These are phyloP conservation scores for Rhinella marina DNA, from an alignment of 2,797 vertebrate species.

Conservation along the genomic window DNA sequence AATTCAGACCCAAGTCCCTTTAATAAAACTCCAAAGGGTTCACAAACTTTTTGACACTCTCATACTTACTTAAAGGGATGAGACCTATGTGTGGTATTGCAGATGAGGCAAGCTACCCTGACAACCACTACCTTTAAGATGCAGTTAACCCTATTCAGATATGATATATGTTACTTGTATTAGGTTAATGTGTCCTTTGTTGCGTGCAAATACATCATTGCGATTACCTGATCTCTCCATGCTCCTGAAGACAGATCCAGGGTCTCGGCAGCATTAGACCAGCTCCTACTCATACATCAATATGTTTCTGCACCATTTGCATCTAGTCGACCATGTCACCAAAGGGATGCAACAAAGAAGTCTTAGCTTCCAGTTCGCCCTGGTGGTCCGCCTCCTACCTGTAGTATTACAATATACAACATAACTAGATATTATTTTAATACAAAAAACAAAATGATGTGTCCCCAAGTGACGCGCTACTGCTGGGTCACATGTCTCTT, in stretches of 20 bases:
- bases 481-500: too few relatives aligned
- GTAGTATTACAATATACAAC: neutral
- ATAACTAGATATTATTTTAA: neutral
- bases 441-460: too few relatives aligned
- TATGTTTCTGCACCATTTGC: slow-evolving; percentile 30
- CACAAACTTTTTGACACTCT: neutral
- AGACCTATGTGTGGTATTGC: neutral
- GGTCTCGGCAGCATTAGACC: neutral
- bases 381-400: neutral
- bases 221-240: neutral
- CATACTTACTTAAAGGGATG: neutral
- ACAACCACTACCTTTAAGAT: neutral
- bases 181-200: neutral
- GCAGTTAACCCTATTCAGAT: neutral
- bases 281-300: slow-evolving; percentile 38
- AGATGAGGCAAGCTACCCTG: neutral
- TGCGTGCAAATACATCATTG: neutral
- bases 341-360: slow-evolving; percentile 15
- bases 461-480: too few relatives aligned
- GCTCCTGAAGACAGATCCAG: slow-evolving; percentile 13
- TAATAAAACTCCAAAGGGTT: neutral
- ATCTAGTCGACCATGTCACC: slow-evolving; percentile 25
- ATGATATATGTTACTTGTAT: neutral
- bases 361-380: neutral
- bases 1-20: too few relatives aligned